These are phyloP conservation scores for Blennius ocellaris DNA, from an alignment of 2,113 vertebrate species.

Conservation along the genomic window DNA sequence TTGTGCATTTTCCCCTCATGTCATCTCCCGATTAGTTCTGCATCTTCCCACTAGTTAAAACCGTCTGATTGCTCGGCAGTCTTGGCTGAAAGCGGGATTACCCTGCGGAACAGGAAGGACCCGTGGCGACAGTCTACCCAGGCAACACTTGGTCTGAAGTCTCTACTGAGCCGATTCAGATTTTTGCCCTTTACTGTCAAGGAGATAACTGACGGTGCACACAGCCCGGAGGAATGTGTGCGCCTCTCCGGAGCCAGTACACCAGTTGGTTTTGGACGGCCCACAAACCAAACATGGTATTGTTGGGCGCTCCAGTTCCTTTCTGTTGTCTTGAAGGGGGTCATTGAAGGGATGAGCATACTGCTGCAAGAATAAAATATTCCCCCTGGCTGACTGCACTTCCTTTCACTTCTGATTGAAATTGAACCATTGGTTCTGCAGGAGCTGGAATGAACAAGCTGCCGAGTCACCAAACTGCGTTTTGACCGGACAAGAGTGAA, in stretches of 20 bases:
- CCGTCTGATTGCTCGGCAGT: constrained; percentile 23
- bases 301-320: constrained; percentile 27
- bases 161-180: constrained; percentile 27
- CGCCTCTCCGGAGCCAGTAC: constrained; percentile 20
- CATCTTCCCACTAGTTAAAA: constrained; percentile 27
- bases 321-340: constrained; percentile 27
- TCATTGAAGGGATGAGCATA: constrained; percentile 15
- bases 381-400: neutral
- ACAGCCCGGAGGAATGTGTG: constrained; percentile 47
- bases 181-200: constrained; percentile 41
- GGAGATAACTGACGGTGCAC: constrained; percentile 40
- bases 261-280: constrained; percentile 49
- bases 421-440: constrained; percentile 17
- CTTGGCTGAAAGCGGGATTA: constrained; percentile 38
- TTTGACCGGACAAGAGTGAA: neutral
- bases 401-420: constrained; percentile 34
- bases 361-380: neutral
- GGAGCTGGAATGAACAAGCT: neutral
- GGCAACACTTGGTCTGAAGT: constrained; percentile 35
- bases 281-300: constrained; percentile 62
- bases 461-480: constrained; percentile 7
- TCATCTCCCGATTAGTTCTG: neutral
- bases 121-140: constrained; percentile 13
- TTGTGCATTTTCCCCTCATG: neutral
- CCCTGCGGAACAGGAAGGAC: constrained; percentile 21